Evolutionary conservation across 2,113 vertebrate genomes (phyloP).

Genomic region (Cephalophus harveyi): DNA sequence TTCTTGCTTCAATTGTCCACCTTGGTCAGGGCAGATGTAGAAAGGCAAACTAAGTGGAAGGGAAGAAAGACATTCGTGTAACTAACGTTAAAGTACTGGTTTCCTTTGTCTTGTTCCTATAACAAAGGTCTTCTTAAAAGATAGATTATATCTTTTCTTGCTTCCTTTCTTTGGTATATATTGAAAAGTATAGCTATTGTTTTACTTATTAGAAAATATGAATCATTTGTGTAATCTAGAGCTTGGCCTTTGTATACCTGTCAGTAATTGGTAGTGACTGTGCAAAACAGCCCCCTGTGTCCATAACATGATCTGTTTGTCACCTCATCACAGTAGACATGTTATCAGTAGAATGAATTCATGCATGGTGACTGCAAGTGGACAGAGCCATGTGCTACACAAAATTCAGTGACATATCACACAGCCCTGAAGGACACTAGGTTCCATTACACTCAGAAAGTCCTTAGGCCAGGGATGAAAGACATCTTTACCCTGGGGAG

Average conservation of each 20-base stretch:
- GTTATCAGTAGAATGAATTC: background rate
- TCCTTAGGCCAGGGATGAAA: background rate
- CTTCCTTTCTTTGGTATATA: background rate
- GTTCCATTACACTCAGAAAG: background rate
- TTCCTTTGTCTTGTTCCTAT: background rate
- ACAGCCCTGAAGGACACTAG: background rate
- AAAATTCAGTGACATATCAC: background rate
- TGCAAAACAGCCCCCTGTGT: background rate
- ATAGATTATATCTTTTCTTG: background rate
- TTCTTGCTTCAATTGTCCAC: background rate
- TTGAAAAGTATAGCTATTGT: background rate
- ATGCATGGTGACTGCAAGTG: too few species aligned
- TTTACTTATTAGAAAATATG: background rate
- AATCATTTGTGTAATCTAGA: background rate
- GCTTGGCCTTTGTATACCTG: background rate
- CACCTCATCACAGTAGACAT: background rate
- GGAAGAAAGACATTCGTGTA: background rate
- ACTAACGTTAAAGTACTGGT: background rate
- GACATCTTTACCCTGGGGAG: background rate
- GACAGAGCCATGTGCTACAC: background rate
- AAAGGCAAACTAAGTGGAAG: background rate
- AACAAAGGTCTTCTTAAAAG: background rate
- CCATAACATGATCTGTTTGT: fast-evolving
- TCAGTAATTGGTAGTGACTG: background rate
- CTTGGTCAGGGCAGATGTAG: background rate